A percentile compares a stretch with the other conserved stretches of the same genome.
These are phyloP conservation scores for Alaudala cheleensis DNA, from an alignment of 2,113 vertebrate genomes.

Conservation along the genomic window DNA sequence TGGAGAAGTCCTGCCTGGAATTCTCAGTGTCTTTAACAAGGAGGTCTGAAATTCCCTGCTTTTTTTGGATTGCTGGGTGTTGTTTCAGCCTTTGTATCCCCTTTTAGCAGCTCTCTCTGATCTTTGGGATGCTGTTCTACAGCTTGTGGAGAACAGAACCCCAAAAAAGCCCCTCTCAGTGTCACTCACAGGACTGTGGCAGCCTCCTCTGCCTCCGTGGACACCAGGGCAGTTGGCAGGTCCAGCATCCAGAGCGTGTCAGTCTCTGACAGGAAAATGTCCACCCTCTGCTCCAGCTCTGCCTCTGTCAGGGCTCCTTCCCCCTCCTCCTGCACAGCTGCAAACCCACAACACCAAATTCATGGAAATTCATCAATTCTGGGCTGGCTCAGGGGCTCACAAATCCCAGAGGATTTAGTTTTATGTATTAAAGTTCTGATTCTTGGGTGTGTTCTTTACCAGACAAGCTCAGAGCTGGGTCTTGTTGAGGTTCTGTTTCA, in stretches of 20 bases:
- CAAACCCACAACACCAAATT: neutral
- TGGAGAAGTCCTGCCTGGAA: neutral
- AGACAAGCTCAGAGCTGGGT: slow-evolving; percentile 53
- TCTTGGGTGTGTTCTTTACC: slow-evolving; percentile 66
- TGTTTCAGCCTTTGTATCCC: neutral
- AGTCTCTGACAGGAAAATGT: slow-evolving; percentile 78
- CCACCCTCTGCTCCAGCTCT: slow-evolving; percentile 72
- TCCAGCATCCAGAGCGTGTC: slow-evolving; percentile 81
- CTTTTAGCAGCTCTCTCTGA: neutral
- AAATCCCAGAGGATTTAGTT: rapidly evolving
- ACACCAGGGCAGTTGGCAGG: slow-evolving; percentile 72
- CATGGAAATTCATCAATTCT: neutral
- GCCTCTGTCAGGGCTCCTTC: slow-evolving; percentile 71
- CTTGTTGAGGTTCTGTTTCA: slow-evolving; percentile 72
- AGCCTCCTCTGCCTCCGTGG: slow-evolving; percentile 78
- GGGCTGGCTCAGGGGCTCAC: neutral
- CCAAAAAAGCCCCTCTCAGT: neutral
- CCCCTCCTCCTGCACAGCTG: slow-evolving; percentile 68
- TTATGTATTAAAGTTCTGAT: neutral
- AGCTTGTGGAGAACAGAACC: neutral
- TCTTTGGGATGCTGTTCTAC: neutral
- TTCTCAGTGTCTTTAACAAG: neutral
- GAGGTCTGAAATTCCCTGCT: neutral
- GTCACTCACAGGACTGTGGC: slow-evolving; percentile 73
- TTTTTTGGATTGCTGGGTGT: neutral